A percentile compares a stretch with the other conserved stretches of the same genome.
phyloP scores from a whole-genome alignment of 2,113 vertebrate species.

The Regulus satrapa region DNA sequence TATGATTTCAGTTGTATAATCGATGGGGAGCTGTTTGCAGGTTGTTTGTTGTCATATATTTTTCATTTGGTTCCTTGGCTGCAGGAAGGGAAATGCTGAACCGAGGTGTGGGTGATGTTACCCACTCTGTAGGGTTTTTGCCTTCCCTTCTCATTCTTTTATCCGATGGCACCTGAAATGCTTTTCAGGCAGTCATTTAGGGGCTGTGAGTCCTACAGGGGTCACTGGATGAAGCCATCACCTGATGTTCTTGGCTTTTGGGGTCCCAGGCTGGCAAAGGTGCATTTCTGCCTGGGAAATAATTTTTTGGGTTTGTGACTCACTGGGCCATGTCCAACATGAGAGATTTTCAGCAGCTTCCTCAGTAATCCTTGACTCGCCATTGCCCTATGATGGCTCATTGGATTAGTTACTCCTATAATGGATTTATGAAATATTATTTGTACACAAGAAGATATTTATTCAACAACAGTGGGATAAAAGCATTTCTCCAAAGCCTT shows the following conservation, averaged over 20 bases:
- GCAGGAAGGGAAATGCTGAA: slow-evolving; percentile 5
- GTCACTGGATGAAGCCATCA: neutral
- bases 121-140: neutral
- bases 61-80: slow-evolving; percentile 63
- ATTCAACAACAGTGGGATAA: neutral
- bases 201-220: slow-evolving; percentile 45
- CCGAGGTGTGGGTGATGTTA: slow-evolving; percentile 2
- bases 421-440: slow-evolving; percentile 33
- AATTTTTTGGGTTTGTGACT: neutral
- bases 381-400: neutral
- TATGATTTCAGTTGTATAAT: slow-evolving; percentile 65
- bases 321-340: slow-evolving; percentile 23
- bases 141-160: neutral
- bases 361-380: neutral
- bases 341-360: slow-evolving; percentile 52
- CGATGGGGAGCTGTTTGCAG: slow-evolving; percentile 35
- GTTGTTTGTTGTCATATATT: slow-evolving; percentile 58
- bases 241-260: neutral
- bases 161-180: slow-evolving; percentile 25
- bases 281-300: neutral
- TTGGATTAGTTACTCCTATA: neutral
- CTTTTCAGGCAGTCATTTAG: slow-evolving; percentile 56
- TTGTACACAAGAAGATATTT: slow-evolving; percentile 18
- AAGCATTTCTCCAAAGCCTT: neutral
- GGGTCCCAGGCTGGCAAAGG: neutral